phyloP scores from a whole-genome alignment of 1,140 invertebrate genomes.

The Oreohelix idahoensis region DNA sequence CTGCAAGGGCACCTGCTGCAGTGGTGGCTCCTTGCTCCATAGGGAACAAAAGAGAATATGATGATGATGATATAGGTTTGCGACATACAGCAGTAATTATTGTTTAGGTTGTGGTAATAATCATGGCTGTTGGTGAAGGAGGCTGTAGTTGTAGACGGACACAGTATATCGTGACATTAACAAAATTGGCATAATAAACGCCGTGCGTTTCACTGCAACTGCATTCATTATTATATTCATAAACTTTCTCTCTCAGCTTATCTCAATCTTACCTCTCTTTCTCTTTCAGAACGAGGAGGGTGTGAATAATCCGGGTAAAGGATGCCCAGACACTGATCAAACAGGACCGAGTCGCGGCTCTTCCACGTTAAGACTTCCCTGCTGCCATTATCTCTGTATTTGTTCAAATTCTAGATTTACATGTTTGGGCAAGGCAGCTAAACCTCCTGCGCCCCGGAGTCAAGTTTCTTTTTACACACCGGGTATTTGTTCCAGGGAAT shows the following conservation, averaged over 20 bases:
- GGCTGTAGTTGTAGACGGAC: no score
- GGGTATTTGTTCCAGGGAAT: slow-evolving; percentile 10
- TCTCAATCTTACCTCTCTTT: neutral
- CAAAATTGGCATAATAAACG: no score
- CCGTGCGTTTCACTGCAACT: no score
- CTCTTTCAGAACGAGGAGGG: neutral
- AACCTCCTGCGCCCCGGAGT: neutral
- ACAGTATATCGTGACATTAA: no score
- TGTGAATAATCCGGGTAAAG: slow-evolving; percentile 5
- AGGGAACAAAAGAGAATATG: no score
- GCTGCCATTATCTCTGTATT: neutral
- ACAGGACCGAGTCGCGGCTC: neutral
- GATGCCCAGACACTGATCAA: neutral
- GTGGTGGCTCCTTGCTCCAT: no score
- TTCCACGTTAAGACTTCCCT: neutral
- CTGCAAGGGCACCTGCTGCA: no score
- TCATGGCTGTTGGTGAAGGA: no score
- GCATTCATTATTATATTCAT: no score
- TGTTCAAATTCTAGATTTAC: neutral
- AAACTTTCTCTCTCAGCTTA: neutral
- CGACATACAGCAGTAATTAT: no score
- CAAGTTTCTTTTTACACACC: slow-evolving; percentile 7
- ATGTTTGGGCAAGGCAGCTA: slow-evolving; percentile 14
- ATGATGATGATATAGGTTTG: no score
- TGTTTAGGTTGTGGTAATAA: no score